Base-by-base conservation (phyloP, 2,888 invertebrate genomes). In the Ischnus inquisitorius region DNA sequence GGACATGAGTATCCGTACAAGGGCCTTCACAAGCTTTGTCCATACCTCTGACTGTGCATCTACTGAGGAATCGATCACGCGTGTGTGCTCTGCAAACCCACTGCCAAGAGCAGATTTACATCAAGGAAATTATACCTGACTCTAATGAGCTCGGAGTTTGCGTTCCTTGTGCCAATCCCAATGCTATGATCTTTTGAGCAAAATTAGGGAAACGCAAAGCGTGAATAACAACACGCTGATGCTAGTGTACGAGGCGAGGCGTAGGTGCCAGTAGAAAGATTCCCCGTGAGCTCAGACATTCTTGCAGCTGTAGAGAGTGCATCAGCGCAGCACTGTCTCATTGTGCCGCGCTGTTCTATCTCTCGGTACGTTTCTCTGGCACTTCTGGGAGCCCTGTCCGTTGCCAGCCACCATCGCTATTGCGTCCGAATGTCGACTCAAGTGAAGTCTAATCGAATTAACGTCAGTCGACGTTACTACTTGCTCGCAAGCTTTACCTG, bases 381-480 rank as follows among this genome's bases (percentile, higher is more conserved):
- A 60, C 14, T 69, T n/a, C 14, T 54, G 60, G 48, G 48, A 43
- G 71, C 65, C 54, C 28, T 67, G 80, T 80, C 68, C 62, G 68
- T 46, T 64, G 39, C 51, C 62, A 75, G 62, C 69, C 74, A 48
- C 75, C 57, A 65, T 60, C 46, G 16, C 68, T 54, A 19, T 43
- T 12, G 67, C 57, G 57, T 48, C 84, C 64, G 48, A 69, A 78
- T 78, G 81, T 81, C 78, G 84, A 65, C 74, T 78, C 74, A 75
- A 81, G 78, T 81, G 57, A 71, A 84, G 74, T 81, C 74, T 81
- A 81, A 81, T 81, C 78, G 78, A 84, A 81, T 81, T 81, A 84
- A 81, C 78, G 78, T 81, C 81, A 54, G 68, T 54, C 62, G 74
- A 68, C 80, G 16, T 79, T 10, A 67, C 72, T 46, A 34, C n/a